Conservation (phyloP, 1,140 invertebrate species). For the Druon quercuslanigerum region DNA sequence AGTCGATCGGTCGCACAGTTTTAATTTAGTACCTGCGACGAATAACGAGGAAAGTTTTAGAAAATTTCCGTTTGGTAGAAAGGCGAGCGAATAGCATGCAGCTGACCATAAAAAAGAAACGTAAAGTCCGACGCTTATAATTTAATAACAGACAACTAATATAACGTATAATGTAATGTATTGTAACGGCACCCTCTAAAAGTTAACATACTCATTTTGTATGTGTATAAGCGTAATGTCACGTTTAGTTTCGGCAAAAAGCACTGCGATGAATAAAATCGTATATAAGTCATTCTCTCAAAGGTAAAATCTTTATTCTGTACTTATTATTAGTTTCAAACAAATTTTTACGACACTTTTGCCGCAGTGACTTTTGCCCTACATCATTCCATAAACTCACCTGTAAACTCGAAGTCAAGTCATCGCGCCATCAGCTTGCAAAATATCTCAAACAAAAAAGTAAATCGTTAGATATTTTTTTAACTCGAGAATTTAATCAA, state of each 20-base stretch:
- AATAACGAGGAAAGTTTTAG: not conserved
- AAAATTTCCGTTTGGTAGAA: constrained; percentile 20
- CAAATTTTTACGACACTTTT: constrained; percentile 27
- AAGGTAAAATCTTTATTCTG: no score
- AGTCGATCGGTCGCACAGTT: not conserved
- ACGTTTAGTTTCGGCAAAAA: constrained; percentile 11
- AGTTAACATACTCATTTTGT: constrained; percentile 63
- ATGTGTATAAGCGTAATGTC: constrained; percentile 60
- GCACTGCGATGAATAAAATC: constrained; percentile 27
- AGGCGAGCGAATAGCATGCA: constrained; percentile 34
- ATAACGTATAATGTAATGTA: constrained; percentile 67
- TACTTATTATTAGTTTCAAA: not conserved
- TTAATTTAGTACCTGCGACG: constrained; percentile 18
- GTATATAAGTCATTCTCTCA: constrained; percentile 1
- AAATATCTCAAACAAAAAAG: not conserved
- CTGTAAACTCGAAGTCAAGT: constrained; percentile 46
- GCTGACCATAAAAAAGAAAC: constrained; percentile 43
- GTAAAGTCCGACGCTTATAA: constrained; percentile 64
- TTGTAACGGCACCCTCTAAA: constrained; percentile 60
- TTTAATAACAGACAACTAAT: constrained; percentile 67
- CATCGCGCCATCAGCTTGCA: constrained; percentile 35
- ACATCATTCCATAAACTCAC: constrained; percentile 37
- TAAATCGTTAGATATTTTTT: constrained; percentile 8
- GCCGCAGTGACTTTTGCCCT: constrained; percentile 33
- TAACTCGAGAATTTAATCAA: constrained; percentile 19